Evolutionary conservation across 2,797 vertebrate species (phyloP), one percentile per base, ranked within the genome.

Genomic region (Platyrinchus mystaceus): DNA sequence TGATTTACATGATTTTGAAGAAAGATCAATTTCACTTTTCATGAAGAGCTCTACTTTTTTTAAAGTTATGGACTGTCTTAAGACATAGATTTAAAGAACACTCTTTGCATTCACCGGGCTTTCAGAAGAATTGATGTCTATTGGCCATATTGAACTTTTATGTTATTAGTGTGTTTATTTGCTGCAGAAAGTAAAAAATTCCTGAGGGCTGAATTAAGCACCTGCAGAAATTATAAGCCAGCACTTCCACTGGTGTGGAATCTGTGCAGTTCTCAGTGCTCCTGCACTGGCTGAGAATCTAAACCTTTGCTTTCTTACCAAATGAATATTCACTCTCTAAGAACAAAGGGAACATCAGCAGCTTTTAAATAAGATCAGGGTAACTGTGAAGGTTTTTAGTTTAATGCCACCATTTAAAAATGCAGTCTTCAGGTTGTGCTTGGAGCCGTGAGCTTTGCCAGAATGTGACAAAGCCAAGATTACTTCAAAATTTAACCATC

Each of bases 1-100:
- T 89, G n/a, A 68, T 79, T 85, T 60, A 83, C 41, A 46, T n/a
- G 10, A 89, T 79, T 87, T 85, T 83, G 76, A 89, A 60, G 32
- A 73, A 79, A 66, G 52, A 85, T 91, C 47, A 62, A n/a, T 85
- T 83, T 84, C 5, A n/a, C 9, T 89, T 92, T 95, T 79, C 37
- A 79, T 27, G 44, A 55, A 50, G 43, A 69, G 8, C 28, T 73
- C 43, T 75, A 9, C 10, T n/a, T 84, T 83, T 83, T 79, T 56
- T 8, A 47, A 73, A 69, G 43, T 26, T 67, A 69, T 12, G 46
- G 58, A 60, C 58, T 67, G 7, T 68, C 34, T 69, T 67, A 53
- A 68, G 62, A 43, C 34, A 78, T 5, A 47, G 37, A 50, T 81
- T 87, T 64, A 15, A 53, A 67, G 69, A 53, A 0, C 21, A 39